Evolutionary conservation across 2,113 vertebrate species (phyloP), one percentile per base, ranked within the genome.

Genomic region (Pycnonotus jocosus): DNA sequence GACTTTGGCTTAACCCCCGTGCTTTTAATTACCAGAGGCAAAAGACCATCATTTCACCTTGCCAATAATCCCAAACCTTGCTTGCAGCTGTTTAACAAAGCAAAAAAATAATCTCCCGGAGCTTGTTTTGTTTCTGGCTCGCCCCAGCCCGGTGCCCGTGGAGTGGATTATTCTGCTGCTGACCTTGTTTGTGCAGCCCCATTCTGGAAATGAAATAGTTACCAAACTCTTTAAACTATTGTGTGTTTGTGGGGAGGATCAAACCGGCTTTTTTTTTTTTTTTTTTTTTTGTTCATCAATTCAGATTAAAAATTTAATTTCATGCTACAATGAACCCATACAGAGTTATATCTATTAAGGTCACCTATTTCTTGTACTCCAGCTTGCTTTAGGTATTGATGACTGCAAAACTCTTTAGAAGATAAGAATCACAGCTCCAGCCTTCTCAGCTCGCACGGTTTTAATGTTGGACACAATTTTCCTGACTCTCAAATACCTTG

Each of bases 261-360:
- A 97, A 97, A 97, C 86, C 54, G 50, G 94, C 91, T 90, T 95
- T 98, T 38, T 38, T 38, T 38, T 90, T 95, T 98, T 38, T 38
- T 38, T 38, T 38, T 38, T 38, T 38, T 38, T 98, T 97, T 97
- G 97, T 97, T 97, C 97, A 98, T 98, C 98, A 98, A 96, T 98
- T 98, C 97, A 97, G 97, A 98, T 98, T 98, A 97, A 98, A 98
- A 98, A 97, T 96, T 98, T 98, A 98, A 98, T 98, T 98, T 98
- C 98, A 98, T 96, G 98, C 93, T 98, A 98, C 96, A 94, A 93
- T 98, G 98, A 98, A 84, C 93, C 87, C 96, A 96, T 92, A 96
- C 91, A 97, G 92, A 94, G 96, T 96, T 98, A 96, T 97, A 97
- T 97, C 97, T 98, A 97, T 98, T 98, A 98, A 97, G 97, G 97